These are phyloP conservation scores for Geophilus truncorum DNA, from an alignment of 2,888 invertebrate species.

Conservation along the genomic window DNA sequence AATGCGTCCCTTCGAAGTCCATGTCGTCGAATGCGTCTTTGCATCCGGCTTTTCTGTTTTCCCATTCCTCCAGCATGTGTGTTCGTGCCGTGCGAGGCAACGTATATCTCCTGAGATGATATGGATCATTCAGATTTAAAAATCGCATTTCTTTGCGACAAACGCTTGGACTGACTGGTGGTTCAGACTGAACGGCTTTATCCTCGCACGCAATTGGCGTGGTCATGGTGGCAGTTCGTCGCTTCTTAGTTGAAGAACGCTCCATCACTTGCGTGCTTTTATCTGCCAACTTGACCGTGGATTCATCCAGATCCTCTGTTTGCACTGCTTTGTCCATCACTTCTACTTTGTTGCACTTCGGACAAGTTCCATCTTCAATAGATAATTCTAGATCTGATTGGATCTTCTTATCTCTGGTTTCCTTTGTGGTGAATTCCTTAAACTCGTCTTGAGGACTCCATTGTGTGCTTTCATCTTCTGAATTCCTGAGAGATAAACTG, in stretches of 20 bases:
- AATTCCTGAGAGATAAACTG: background rate
- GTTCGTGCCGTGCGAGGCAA: slow-evolving; percentile 30
- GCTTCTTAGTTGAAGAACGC: background rate
- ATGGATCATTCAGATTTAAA: slow-evolving; percentile 29
- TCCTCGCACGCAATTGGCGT: background rate
- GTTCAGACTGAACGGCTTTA: slow-evolving; percentile 11
- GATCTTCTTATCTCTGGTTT: slow-evolving; percentile 27
- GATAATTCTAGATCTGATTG: slow-evolving; percentile 25
- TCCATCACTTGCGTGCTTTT: background rate
- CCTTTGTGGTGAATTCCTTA: slow-evolving; percentile 7
- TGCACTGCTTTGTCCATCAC: slow-evolving; percentile 29
- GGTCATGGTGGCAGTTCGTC: background rate
- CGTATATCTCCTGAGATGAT: slow-evolving; percentile 25
- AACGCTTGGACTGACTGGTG: slow-evolving; percentile 5
- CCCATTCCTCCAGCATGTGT: slow-evolving; percentile 25
- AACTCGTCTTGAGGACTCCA: slow-evolving; percentile 33
- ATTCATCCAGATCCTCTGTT: background rate
- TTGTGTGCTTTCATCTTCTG: slow-evolving; percentile 28
- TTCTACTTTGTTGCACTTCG: background rate
- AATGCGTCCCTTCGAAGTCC: slow-evolving; percentile 30
- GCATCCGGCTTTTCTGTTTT: background rate
- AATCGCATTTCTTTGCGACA: background rate
- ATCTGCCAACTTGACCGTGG: background rate
- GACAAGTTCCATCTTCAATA: background rate
- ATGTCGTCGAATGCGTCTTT: background rate